Percentiles rank a stretch among this genome's conserved stretches.
These are phyloP conservation scores for Drosophila tripunctata DNA, from an alignment of 2,888 invertebrate genomes.

Conservation along the genomic window DNA sequence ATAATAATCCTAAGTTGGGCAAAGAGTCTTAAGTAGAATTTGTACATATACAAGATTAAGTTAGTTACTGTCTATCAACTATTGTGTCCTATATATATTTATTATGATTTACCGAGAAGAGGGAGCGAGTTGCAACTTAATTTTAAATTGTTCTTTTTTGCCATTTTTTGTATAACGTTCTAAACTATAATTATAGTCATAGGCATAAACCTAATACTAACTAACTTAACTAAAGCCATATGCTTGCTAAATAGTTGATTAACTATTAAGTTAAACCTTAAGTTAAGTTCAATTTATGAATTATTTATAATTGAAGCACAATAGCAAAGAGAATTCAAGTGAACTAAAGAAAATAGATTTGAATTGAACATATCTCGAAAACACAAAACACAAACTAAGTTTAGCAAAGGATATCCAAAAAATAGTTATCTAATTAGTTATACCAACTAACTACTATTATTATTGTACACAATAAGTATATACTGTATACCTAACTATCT, in stretches of 20 bases:
- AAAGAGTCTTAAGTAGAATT: conserved; percentile 4
- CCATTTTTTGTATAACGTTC: conserved; percentile 57
- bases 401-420: conserved; percentile 59
- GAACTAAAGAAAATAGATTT: conserved; percentile 25
- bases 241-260: conserved; percentile 49
- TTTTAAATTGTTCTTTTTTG: conserved; percentile 60
- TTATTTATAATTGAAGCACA: conserved; percentile 24
- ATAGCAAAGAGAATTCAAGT: conserved; percentile 26
- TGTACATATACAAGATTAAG: conserved; percentile 21
- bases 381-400: conserved; percentile 40
- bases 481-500: neutral
- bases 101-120: conserved; percentile 32
- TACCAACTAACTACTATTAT: conserved; percentile 27
- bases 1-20: conserved; percentile 41
- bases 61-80: conserved; percentile 6
- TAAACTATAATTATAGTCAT: conserved; percentile 60
- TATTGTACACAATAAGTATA: conserved; percentile 18
- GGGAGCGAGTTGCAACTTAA: conserved; percentile 10
- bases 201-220: conserved; percentile 30
- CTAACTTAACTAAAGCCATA: conserved; percentile 50
- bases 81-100: conserved; percentile 47
- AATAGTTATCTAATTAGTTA: conserved; percentile 53
- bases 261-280: conserved; percentile 22
- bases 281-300: conserved; percentile 23
- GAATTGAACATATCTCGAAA: conserved; percentile 54